Conservation (phyloP, 2,888 invertebrate genomes). For the Polydrusus cervinus region DNA sequence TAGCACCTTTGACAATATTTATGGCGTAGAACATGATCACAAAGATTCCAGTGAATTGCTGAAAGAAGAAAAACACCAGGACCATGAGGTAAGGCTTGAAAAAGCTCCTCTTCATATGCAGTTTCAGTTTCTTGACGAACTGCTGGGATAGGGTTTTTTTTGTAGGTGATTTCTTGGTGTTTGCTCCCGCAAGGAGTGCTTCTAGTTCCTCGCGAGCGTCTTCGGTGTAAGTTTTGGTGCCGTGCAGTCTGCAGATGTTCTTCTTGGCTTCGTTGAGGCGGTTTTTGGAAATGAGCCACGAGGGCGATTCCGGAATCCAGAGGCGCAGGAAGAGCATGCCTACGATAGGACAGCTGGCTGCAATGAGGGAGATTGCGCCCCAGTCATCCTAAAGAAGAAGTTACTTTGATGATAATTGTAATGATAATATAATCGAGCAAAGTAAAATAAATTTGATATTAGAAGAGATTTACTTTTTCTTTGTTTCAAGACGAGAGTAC, state of each 20-base stretch:
- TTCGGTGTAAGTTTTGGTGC: slow-evolving; percentile 61
- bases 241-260: slow-evolving; percentile 70
- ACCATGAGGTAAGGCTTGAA: slow-evolving; percentile 73
- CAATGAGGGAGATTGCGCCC: slow-evolving; percentile 70
- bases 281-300: slow-evolving; percentile 73
- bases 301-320: slow-evolving; percentile 74
- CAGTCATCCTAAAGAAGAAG: slow-evolving; percentile 70
- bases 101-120: slow-evolving; percentile 68
- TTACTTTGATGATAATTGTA: no score
- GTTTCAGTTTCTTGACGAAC: slow-evolving; percentile 61
- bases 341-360: slow-evolving; percentile 70
- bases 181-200: slow-evolving; percentile 59
- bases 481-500: no score
- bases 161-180: slow-evolving; percentile 48
- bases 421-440: no score
- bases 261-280: slow-evolving; percentile 71
- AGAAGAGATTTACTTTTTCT: no score
- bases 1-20: slow-evolving; percentile 72
- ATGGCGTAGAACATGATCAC: slow-evolving; percentile 76
- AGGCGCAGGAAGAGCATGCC: slow-evolving; percentile 69
- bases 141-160: slow-evolving; percentile 57
- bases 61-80: slow-evolving; percentile 74
- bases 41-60: slow-evolving; percentile 76
- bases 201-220: slow-evolving; percentile 64
- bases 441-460: no score